Evolutionary conservation across 2,113 vertebrate genomes (phyloP).

Genomic region (Coregonus clupeaformis): DNA sequence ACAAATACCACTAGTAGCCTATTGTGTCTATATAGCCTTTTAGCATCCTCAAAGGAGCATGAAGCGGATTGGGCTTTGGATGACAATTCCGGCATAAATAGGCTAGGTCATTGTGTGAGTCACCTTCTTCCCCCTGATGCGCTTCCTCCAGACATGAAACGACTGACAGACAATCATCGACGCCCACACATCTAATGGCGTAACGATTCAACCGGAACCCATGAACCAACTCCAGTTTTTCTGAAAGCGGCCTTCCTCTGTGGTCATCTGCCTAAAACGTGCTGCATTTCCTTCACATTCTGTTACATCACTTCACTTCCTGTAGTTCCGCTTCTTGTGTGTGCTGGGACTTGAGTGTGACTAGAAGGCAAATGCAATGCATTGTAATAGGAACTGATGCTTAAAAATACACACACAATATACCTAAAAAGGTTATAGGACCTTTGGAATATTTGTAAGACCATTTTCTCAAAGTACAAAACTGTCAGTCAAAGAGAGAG

Average conservation of each 20-base stretch:
- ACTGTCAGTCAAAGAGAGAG: no score
- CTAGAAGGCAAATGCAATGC: no score
- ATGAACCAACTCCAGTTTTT: conserved; percentile 76
- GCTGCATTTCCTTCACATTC: conserved; percentile 85
- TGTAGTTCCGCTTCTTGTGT: neutral
- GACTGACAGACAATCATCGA: conserved; percentile 70
- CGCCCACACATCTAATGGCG: conserved; percentile 59
- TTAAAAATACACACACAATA: no score
- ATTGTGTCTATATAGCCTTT: no score
- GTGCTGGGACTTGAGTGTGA: conserved; percentile 20
- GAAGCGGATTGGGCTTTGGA: conserved; percentile 52
- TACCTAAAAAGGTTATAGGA: no score
- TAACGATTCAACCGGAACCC: conserved; percentile 82
- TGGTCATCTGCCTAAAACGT: conserved; percentile 85
- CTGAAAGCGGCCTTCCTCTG: conserved; percentile 81
- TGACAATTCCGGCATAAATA: conserved; percentile 60
- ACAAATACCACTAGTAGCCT: no score
- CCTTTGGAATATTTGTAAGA: no score
- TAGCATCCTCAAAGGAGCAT: conserved; percentile 20
- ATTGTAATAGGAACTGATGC: no score
- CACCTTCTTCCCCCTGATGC: conserved; percentile 61
- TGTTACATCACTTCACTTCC: conserved; percentile 89
- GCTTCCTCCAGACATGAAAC: conserved; percentile 71
- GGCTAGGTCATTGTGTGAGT: conserved; percentile 66
- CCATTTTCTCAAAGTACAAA: no score